Conservation (phyloP, 92 coral and sea anemone species). For the Pocillopora grandis region DNA sequence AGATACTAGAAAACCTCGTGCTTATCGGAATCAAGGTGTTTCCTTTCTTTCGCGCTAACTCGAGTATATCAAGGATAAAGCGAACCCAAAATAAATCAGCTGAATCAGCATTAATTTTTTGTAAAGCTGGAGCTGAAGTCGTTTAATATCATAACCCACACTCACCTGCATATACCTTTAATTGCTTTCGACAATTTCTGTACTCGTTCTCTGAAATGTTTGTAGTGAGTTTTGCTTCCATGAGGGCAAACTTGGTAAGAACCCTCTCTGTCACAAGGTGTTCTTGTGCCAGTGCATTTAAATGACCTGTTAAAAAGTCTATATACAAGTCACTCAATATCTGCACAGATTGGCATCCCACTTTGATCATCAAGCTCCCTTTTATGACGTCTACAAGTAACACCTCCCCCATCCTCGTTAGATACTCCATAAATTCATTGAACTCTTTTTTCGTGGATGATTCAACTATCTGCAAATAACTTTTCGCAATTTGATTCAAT, state of each 20-base stretch:
- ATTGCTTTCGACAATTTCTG: not conserved
- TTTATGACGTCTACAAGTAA: not conserved
- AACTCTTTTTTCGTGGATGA: too few species aligned
- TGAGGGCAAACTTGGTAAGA: not conserved
- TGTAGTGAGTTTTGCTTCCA: not conserved
- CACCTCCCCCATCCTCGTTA: not conserved
- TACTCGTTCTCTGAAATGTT: not conserved
- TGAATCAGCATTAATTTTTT: too few species aligned
- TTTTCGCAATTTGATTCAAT: too few species aligned
- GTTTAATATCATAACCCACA: too few species aligned
- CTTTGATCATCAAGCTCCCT: constrained; percentile 7
- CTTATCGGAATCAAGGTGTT: too few species aligned
- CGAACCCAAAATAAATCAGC: too few species aligned
- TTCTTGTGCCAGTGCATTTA: not conserved
- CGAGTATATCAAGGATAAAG: too few species aligned
- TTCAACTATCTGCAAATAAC: too few species aligned
- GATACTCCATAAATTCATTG: not conserved
- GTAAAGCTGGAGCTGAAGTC: too few species aligned
- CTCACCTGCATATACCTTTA: not conserved
- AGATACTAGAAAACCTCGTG: too few species aligned
- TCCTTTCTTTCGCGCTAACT: too few species aligned
- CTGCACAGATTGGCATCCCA: not conserved
- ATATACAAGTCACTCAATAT: not conserved
- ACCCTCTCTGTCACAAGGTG: not conserved
- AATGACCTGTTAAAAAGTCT: not conserved